Percentiles rank a stretch among this genome's conserved stretches.
phyloP scores from a whole-genome alignment of 1,140 invertebrate species.

The Zaprionus camerounensis region DNA sequence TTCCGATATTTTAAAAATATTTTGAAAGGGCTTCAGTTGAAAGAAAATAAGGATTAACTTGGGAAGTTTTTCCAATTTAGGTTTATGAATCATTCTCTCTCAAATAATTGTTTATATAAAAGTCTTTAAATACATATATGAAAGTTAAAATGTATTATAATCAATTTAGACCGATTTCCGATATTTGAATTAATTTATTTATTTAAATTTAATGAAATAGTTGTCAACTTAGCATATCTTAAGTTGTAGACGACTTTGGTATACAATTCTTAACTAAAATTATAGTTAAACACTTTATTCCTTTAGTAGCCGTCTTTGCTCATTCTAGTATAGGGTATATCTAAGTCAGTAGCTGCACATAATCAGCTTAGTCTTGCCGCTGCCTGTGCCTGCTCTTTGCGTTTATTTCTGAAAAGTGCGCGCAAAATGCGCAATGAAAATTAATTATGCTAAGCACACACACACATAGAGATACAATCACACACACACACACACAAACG shows the following conservation, averaged over 20 bases:
- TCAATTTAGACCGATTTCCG: too few relatives aligned
- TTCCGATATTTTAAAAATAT: too few relatives aligned
- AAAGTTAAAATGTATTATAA: too few relatives aligned
- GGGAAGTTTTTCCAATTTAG: too few relatives aligned
- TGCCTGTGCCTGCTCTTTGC: neutral
- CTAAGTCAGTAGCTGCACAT: conserved; percentile 1
- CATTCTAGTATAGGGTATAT: neutral
- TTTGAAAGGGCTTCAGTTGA: too few relatives aligned
- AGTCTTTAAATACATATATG: too few relatives aligned
- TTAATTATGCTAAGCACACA: conserved; percentile 66
- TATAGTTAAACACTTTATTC: neutral
- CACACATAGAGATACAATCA: neutral
- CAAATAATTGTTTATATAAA: too few relatives aligned
- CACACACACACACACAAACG: conserved; percentile 4
- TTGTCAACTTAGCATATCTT: neutral
- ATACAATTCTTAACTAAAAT: neutral
- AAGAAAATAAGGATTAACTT: too few relatives aligned
- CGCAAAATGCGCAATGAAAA: conserved; percentile 65
- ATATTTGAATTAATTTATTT: too few relatives aligned
- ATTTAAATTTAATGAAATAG: too few relatives aligned
- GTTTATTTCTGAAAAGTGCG: conserved; percentile 61
- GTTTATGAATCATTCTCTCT: too few relatives aligned
- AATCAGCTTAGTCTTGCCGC: neutral
- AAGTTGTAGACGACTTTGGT: neutral
- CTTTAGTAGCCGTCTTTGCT: neutral